These are phyloP conservation scores for Wiebesia pumilae DNA, from an alignment of 1,140 invertebrate species.

Conservation along the genomic window DNA sequence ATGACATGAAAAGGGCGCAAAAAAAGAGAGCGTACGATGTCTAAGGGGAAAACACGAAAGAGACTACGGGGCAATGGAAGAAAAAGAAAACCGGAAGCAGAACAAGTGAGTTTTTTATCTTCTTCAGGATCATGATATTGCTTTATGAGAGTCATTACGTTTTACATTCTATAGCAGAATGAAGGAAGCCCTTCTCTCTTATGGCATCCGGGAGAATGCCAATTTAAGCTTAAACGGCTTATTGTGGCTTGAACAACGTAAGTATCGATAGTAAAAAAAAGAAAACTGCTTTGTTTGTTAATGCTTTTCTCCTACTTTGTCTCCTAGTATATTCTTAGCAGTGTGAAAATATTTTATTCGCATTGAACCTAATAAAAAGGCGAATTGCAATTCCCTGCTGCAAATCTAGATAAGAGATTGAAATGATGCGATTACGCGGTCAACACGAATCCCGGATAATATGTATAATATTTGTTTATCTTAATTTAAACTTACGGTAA, in stretches of 20 bases:
- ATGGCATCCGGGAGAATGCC: not conserved
- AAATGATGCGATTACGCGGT: not conserved
- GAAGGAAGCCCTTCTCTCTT: constrained; percentile 2
- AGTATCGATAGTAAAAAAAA: constrained; percentile 29
- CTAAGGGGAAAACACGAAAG: constrained; percentile 21
- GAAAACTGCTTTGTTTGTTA: constrained; percentile 19
- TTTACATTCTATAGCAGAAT: constrained; percentile 31
- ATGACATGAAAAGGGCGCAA: not conserved
- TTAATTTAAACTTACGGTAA: not conserved
- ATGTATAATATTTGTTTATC: not conserved
- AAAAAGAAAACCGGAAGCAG: constrained; percentile 44
- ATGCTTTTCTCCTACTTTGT: not conserved
- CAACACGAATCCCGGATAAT: not conserved
- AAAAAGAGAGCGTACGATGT: not conserved
- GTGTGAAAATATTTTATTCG: not conserved
- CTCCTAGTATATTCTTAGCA: not conserved
- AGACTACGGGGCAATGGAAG: constrained; percentile 1
- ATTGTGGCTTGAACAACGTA: constrained; percentile 27
- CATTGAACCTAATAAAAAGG: constrained; percentile 13
- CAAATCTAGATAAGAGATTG: constrained; percentile 5
- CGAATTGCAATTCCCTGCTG: not conserved
- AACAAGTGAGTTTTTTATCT: constrained; percentile 51
- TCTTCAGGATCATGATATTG: constrained; percentile 40
- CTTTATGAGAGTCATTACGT: constrained; percentile 46
- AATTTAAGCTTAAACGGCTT: constrained; percentile 45